Conservation (phyloP, 1,140 invertebrate species). For the Hylyphantes graminicola region DNA sequence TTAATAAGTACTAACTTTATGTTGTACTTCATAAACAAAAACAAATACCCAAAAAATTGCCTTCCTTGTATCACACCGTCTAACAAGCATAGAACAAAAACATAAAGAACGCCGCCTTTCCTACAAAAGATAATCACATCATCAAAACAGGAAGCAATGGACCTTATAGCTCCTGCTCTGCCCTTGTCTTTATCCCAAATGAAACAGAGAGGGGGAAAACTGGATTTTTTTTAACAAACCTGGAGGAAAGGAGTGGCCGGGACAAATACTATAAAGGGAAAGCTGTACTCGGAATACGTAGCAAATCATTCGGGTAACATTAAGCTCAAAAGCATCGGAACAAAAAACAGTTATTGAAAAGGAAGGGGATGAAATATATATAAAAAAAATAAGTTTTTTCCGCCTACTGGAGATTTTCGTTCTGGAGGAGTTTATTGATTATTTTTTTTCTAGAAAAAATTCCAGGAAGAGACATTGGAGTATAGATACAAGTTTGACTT, state of each 20-base stretch:
- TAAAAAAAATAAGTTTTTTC: not conserved
- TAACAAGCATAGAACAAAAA: not conserved
- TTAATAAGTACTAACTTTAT: too few species aligned
- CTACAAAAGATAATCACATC: conserved; percentile 23
- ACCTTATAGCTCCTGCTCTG: not conserved
- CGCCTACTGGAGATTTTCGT: not conserved
- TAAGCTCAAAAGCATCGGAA: conserved; percentile 46
- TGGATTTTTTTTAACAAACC: conserved; percentile 29
- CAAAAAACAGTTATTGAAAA: conserved; percentile 49
- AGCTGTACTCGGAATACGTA: conserved; percentile 8
- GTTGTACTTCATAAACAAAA: too few species aligned
- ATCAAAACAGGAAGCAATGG: conserved; percentile 21
- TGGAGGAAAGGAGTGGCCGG: conserved; percentile 12
- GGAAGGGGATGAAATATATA: not conserved
- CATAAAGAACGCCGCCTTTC: not conserved
- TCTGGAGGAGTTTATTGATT: conserved; percentile 1
- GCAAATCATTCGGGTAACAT: conserved; percentile 41
- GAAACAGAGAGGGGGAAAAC: not conserved
- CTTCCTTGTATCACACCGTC: too few species aligned
- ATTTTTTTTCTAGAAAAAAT: not conserved
- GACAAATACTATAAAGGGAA: conserved; percentile 30
- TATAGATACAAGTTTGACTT: too few species aligned
- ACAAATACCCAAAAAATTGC: too few species aligned
- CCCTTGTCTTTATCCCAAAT: conserved; percentile 1
- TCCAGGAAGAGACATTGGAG: too few species aligned